Evolutionary conservation across 2,113 vertebrate species (phyloP), one percentile per base, ranked within the genome.

Genomic region (Diglossa brunneiventris): DNA sequence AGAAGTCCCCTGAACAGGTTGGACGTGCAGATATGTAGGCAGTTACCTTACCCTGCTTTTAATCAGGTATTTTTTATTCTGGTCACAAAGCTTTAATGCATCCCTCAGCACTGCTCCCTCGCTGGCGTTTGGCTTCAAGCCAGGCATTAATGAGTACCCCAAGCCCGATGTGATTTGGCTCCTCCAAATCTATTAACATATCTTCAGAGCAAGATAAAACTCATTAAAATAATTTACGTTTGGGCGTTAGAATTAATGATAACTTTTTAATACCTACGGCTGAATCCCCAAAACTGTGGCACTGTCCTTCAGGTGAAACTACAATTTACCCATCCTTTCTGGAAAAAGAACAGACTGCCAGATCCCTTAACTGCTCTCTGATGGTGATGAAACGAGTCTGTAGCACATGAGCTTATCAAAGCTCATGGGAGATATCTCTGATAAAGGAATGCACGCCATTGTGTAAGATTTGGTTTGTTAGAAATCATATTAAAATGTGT

Each of bases 131-230:
- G 94, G 90, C 85, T 92, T 47, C 56, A 52, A 85, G 90, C 88
- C 93, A 88, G 49, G 56, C 68, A 47, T 77, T 95, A 95, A 83
- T 90, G 85, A 93, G 64, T 75, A 93, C 79, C 79, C 68, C 83
- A 42, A 96, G 61, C 64, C 76, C 64, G 8, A 1, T 90, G 90
- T 80, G 91, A 74, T 94, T 96, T 94, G 82, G 39, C 47, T 94
- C 3, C 52, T 90, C 68, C 87, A 78, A 50, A 59, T 59, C 72
- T 77, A 94, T 95, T 95, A 92, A 61, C 82, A 77, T 95, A 88
- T 93, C 93, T 92, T 91, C 86, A 92, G 83, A 87, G 93, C 76
- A 88, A 90, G 83, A 86, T 90, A 83, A 95, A 91, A 70, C 44
- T 94, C 90, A 93, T 92, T 94, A 92, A 94, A 89, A 61, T 79